Base-by-base conservation (phyloP, 2,888 invertebrate species). In the Archips xylosteana region DNA sequence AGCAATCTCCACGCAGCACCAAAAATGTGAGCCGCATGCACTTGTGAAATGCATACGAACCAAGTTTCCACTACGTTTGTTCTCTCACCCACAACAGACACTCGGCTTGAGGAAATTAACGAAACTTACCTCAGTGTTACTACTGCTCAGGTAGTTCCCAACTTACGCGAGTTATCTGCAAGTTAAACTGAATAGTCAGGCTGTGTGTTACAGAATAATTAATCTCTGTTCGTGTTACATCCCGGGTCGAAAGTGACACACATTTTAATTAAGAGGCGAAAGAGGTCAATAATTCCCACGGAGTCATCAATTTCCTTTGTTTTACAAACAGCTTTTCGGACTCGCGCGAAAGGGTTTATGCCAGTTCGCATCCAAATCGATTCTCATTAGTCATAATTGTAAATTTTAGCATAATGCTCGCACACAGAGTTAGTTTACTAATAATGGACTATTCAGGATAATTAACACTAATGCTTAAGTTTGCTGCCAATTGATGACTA, bases 151-250 rank as follows among this genome's bases (percentile, higher is more conserved):
- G 67, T 72, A 62, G 67, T 68, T 72, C 45, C 66, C 60, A 60
- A 71, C 65, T 71, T 60, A 68, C 57, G 32, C 66, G 59, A 72
- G 67, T 63, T 61, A 68, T 68, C 62, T 57, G 47, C 72, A 72
- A 72, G 67, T 72, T 72, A 57, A 61, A 68, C 67, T 72, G 67
- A 71, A 71, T 62, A 71, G 66, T 66, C 65, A 51, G 61, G 36
- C 60, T 68, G 62, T 68, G 62, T 68, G 72, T 72, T 67, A 72
- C 67, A 57, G 67, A 62, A 68, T 72, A 72, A 72, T 72, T 72
- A 68, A 72, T 72, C 72, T 72, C 57, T 59, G 67, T 62, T 61
- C 39, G n/a, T 45, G 54, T 32, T 49, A 51, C 65, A 62, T 54
- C 45, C 63, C 54, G 3, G 42, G 23, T 61, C 60, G 12, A 10